Evolutionary conservation across 2,113 vertebrate species (phyloP).

Genomic region (Gorsachius goisagi): DNA sequence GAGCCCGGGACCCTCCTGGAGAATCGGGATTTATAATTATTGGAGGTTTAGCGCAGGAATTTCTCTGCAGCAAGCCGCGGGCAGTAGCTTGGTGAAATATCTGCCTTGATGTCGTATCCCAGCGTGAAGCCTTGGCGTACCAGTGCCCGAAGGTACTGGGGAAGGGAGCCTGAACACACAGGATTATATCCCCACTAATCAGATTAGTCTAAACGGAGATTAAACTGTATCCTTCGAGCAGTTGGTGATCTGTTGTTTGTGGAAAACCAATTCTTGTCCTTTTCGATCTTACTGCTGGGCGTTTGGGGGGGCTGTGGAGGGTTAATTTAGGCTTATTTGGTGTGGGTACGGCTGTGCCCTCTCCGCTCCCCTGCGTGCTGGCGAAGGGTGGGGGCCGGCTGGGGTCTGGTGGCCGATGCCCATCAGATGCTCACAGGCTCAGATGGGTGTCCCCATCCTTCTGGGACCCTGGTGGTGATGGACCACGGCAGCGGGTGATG

Average conservation of each 20-base stretch:
- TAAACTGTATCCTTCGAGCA: neutral
- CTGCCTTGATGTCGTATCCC: neutral
- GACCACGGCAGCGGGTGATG: accelerated
- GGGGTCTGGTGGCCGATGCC: accelerated
- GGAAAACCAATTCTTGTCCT: neutral
- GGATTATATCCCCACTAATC: neutral
- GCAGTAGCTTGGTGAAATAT: neutral
- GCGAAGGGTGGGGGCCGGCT: neutral
- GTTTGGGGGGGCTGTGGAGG: neutral
- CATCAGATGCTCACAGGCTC: accelerated
- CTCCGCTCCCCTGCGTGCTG: accelerated
- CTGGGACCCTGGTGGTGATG: neutral
- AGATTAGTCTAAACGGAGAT: neutral
- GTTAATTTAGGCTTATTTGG: neutral
- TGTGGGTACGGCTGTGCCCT: neutral
- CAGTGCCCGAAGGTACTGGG: neutral
- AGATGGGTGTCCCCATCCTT: neutral
- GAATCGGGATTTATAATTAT: accelerated
- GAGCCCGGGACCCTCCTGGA: neutral
- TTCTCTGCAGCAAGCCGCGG: neutral
- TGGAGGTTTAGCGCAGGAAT: neutral
- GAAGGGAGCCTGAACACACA: neutral
- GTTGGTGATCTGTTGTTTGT: neutral
- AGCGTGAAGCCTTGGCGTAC: accelerated
- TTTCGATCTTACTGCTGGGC: neutral